Percentiles rank a stretch among this genome's conserved stretches.
Conservation (phyloP, 2,797 vertebrate species). For the Tympanoctomys barrerae region DNA sequence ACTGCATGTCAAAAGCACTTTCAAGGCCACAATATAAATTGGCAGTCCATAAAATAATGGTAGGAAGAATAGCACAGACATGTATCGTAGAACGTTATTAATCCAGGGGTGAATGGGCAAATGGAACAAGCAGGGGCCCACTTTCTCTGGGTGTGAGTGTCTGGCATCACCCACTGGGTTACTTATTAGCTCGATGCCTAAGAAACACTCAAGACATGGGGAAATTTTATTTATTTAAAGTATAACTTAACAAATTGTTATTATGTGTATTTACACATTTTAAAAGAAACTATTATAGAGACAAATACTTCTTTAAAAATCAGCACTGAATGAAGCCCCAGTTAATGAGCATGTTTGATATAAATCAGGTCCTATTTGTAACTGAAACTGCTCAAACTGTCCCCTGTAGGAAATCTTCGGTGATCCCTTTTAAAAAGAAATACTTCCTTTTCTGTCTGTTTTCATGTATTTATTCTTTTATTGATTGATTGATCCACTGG, state of each 20-base stretch:
- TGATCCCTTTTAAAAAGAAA: background rate
- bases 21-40: constrained; percentile 53
- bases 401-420: background rate
- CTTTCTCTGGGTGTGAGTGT: background rate
- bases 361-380: constrained; percentile 21
- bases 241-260: constrained; percentile 23
- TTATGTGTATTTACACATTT: background rate
- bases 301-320: constrained; percentile 43
- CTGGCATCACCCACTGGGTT: background rate
- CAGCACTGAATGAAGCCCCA: background rate
- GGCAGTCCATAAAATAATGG: constrained; percentile 27
- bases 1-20: constrained; percentile 36
- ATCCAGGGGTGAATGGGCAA: background rate
- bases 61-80: constrained; percentile 33
- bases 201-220: background rate
- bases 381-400: constrained; percentile 12
- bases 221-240: constrained; percentile 40
- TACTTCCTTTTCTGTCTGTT: background rate
- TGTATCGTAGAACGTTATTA: background rate
- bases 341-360: background rate
- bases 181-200: background rate
- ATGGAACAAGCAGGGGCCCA: background rate
- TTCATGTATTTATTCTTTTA: background rate
- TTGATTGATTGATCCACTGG: background rate
- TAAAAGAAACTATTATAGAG: constrained; percentile 19